Evolutionary conservation across 2,888 invertebrate genomes (phyloP).

Genomic region (Rhagium mordax): DNA sequence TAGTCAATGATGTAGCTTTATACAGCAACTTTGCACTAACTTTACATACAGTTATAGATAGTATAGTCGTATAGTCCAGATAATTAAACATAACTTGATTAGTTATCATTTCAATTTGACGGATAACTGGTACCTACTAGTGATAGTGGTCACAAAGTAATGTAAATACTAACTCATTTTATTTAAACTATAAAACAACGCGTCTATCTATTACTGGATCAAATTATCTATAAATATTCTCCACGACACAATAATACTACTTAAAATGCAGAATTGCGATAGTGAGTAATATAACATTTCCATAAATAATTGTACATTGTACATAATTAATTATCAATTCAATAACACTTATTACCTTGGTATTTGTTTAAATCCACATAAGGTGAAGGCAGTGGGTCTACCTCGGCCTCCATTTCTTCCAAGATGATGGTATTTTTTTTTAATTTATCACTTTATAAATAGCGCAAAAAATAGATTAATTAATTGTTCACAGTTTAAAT

Average conservation of each 20-base stretch:
- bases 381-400: constrained; percentile 52
- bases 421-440: constrained; percentile 10
- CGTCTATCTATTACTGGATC: not conserved
- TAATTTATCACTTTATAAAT: not conserved
- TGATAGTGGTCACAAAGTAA: too few relatives aligned
- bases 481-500: not conserved
- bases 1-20: too few relatives aligned
- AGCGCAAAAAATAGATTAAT: not conserved
- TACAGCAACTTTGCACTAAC: too few relatives aligned
- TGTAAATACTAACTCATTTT: too few relatives aligned
- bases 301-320: constrained; percentile 19
- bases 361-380: constrained; percentile 57
- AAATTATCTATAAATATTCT: not conserved
- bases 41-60: too few relatives aligned
- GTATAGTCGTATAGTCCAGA: too few relatives aligned
- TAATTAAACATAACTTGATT: too few relatives aligned
- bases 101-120: too few relatives aligned
- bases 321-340: too few relatives aligned
- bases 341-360: constrained; percentile 52
- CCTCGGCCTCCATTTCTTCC: constrained; percentile 51
- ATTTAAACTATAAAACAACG: not conserved
- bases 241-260: not conserved
- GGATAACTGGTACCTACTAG: too few relatives aligned
- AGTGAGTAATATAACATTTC: constrained; percentile 18
- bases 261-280: constrained; percentile 14